Evolutionary conservation across 2,888 invertebrate genomes (phyloP).

Genomic region (Spisula solida): DNA sequence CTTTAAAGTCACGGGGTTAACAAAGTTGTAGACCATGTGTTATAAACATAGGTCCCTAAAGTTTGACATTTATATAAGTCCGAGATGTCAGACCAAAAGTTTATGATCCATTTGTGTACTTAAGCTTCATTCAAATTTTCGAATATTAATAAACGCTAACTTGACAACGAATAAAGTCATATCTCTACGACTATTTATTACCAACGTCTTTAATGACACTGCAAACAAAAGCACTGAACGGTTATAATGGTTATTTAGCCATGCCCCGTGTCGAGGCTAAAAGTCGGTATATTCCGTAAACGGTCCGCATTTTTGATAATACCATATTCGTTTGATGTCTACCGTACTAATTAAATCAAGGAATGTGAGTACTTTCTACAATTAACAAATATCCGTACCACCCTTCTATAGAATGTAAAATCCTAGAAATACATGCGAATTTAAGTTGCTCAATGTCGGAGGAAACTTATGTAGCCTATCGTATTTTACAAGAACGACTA

Average conservation of each 20-base stretch:
- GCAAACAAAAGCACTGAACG: slow-evolving; percentile 50
- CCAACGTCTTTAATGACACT: slow-evolving; percentile 28
- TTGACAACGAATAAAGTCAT: slow-evolving; percentile 57
- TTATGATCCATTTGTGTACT: slow-evolving; percentile 60
- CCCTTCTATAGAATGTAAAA: no score
- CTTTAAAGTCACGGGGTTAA: background rate
- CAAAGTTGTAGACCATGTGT: background rate
- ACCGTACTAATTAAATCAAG: background rate
- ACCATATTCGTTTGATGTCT: background rate
- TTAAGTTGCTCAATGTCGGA: no score
- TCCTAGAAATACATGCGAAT: no score
- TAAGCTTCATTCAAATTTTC: slow-evolving; percentile 54
- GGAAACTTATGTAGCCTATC: no score
- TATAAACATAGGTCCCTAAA: slow-evolving; percentile 7
- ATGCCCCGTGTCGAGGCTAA: slow-evolving; percentile 1
- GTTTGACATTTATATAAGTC: slow-evolving; percentile 52
- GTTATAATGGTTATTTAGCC: slow-evolving; percentile 14
- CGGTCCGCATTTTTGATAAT: background rate
- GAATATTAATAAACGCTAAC: slow-evolving; percentile 59
- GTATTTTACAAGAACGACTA: no score
- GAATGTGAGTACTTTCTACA: no score
- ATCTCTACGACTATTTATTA: slow-evolving; percentile 38
- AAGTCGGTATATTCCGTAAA: background rate
- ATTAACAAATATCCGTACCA: no score
- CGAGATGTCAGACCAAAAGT: slow-evolving; percentile 27